Percentiles rank a stretch among this genome's conserved stretches.
phyloP scores from a whole-genome alignment of 2,113 vertebrate species.

The Forbesichthys papilliferus region DNA sequence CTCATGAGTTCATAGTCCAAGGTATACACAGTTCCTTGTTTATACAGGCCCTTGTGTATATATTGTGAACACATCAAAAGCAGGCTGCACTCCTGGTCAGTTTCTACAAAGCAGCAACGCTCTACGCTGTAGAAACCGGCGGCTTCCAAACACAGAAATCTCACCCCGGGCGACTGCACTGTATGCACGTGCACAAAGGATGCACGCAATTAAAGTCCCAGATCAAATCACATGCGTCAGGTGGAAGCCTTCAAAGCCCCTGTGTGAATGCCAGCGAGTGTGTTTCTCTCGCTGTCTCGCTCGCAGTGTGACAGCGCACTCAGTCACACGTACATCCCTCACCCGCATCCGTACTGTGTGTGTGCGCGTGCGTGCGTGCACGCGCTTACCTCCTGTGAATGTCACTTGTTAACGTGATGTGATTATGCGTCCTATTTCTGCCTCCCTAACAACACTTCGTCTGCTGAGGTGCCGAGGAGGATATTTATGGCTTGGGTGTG shows the following conservation, averaged over 20 bases:
- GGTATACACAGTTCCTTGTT: not conserved
- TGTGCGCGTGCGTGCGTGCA: not conserved
- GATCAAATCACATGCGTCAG: too few species aligned
- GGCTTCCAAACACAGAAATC: constrained; percentile 21
- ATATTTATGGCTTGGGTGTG: constrained; percentile 63
- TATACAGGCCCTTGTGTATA: constrained; percentile 9
- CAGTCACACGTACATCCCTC: too few species aligned
- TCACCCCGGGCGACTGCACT: constrained; percentile 16
- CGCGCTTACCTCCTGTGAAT: constrained; percentile 8
- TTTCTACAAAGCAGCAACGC: constrained; percentile 34
- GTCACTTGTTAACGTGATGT: constrained; percentile 65
- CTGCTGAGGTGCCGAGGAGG: constrained; percentile 56
- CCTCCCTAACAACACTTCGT: constrained; percentile 62
- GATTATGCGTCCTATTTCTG: constrained; percentile 62
- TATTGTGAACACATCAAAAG: constrained; percentile 26
- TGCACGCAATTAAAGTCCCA: too few species aligned
- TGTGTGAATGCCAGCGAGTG: not conserved
- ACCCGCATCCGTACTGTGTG: not conserved
- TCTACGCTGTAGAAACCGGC: constrained; percentile 29
- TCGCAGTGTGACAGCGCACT: too few species aligned
- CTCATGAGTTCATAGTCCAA: constrained; percentile 14
- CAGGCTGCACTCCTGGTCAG: constrained; percentile 34
- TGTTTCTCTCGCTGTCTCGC: too few species aligned
- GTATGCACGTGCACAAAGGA: too few species aligned
- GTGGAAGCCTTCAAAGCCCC: too few species aligned